phyloP scores from a whole-genome alignment of 1,140 invertebrate species.

The Eciton burchellii region DNA sequence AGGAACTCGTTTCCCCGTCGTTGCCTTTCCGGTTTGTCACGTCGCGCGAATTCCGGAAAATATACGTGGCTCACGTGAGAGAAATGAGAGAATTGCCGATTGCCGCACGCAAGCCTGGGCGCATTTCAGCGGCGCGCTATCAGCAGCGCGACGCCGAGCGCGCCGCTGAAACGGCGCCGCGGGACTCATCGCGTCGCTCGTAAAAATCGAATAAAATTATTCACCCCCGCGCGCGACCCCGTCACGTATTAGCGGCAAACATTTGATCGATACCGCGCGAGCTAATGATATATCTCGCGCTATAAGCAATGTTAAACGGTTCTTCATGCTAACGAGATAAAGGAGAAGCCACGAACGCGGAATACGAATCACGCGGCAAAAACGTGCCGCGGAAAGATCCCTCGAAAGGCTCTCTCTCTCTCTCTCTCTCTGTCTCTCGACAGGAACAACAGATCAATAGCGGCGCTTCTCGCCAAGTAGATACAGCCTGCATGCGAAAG shows the following conservation, averaged over 20 bases:
- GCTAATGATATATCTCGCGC: conserved; percentile 9
- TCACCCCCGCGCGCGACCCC: neutral
- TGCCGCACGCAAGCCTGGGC: neutral
- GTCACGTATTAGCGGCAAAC: neutral
- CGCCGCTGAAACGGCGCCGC: conserved; percentile 19
- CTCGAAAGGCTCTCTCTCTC: neutral
- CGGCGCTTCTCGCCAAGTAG: no score
- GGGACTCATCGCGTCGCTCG: conserved; percentile 40
- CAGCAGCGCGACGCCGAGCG: neutral
- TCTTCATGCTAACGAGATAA: conserved; percentile 11
- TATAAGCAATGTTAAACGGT: conserved; percentile 10
- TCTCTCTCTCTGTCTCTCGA: no score
- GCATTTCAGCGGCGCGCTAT: conserved; percentile 21
- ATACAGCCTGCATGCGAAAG: neutral
- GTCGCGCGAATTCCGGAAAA: conserved; percentile 56
- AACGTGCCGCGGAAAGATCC: neutral
- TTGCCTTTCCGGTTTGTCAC: conserved; percentile 60
- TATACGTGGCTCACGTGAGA: conserved; percentile 60
- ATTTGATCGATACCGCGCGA: conserved; percentile 18
- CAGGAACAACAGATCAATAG: conserved; percentile 10
- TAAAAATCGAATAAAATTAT: conserved; percentile 55
- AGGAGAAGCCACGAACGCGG: neutral
- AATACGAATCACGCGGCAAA: conserved; percentile 1
- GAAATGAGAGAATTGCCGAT: conserved; percentile 58
- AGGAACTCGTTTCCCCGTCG: conserved; percentile 49